These are phyloP conservation scores for Nibea albiflora DNA, from an alignment of 2,113 vertebrate genomes.

Conservation along the genomic window DNA sequence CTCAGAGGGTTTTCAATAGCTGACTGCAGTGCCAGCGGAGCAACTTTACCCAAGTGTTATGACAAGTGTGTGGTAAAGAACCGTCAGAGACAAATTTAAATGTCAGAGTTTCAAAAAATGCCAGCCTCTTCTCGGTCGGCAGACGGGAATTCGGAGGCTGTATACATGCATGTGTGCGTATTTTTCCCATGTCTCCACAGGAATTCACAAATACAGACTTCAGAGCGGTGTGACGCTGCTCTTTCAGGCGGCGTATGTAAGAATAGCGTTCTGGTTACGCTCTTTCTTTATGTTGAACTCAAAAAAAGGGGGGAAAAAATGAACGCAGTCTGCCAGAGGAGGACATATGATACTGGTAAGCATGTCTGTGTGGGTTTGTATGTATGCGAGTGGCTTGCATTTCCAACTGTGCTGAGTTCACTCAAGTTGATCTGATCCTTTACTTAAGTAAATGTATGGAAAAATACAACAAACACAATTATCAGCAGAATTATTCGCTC, in stretches of 20 bases:
- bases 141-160: constrained; percentile 31
- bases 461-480: background rate
- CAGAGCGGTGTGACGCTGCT: constrained; percentile 67
- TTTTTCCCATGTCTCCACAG: constrained; percentile 26
- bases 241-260: constrained; percentile 71
- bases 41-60: constrained; percentile 2
- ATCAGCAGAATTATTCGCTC: background rate
- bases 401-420: background rate
- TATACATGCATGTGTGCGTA: background rate
- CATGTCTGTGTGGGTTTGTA: background rate
- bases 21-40: constrained; percentile 7
- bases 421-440: background rate
- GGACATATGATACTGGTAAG: constrained; percentile 1
- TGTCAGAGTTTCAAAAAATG: constrained; percentile 22
- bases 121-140: constrained; percentile 30
- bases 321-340: background rate
- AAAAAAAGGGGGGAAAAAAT: background rate
- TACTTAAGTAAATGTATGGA: background rate
- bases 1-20: background rate
- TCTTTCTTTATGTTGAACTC: constrained; percentile 27
- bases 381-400: background rate
- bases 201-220: constrained; percentile 64
- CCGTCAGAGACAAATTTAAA: constrained; percentile 31
- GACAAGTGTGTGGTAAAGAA: constrained; percentile 49
- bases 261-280: constrained; percentile 66